A percentile compares a stretch with the other conserved stretches of the same genome.
These are phyloP conservation scores for Marasmarcha lunaedactyla DNA, from an alignment of 2,888 invertebrate genomes.

Conservation along the genomic window DNA sequence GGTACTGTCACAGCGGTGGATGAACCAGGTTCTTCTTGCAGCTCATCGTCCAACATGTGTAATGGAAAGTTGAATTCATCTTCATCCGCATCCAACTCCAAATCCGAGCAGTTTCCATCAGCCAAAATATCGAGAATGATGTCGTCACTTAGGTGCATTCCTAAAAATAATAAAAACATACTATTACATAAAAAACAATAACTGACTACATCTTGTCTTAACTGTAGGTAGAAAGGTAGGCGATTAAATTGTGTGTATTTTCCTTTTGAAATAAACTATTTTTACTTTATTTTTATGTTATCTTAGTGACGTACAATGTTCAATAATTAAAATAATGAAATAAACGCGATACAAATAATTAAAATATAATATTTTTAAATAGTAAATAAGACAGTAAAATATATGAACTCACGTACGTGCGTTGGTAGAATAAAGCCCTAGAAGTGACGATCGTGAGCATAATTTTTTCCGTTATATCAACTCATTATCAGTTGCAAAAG, in stretches of 20 bases:
- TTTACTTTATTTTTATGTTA: too few relatives aligned
- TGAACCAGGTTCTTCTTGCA: neutral
- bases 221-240: too few relatives aligned
- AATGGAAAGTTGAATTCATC: conserved; percentile 3
- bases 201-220: too few relatives aligned
- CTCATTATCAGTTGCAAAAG: neutral
- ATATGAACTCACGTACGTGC: neutral
- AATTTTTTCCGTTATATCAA: neutral
- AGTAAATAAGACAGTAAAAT: neutral
- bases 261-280: too few relatives aligned
- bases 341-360: too few relatives aligned
- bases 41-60: too few relatives aligned
- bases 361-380: too few relatives aligned
- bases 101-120: conserved; percentile 2
- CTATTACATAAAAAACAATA: too few relatives aligned
- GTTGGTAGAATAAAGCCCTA: conserved; percentile 3
- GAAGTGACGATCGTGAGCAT: neutral
- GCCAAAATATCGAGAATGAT: neutral
- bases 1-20: neutral
- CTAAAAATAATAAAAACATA: neutral
- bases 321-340: too few relatives aligned
- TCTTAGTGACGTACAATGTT: too few relatives aligned
- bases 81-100: conserved; percentile 3
- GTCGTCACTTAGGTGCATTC: conserved; percentile 1
- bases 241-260: too few relatives aligned